phyloP scores from a whole-genome alignment of 2,888 invertebrate species.

The Siphlonurus alternatus region DNA sequence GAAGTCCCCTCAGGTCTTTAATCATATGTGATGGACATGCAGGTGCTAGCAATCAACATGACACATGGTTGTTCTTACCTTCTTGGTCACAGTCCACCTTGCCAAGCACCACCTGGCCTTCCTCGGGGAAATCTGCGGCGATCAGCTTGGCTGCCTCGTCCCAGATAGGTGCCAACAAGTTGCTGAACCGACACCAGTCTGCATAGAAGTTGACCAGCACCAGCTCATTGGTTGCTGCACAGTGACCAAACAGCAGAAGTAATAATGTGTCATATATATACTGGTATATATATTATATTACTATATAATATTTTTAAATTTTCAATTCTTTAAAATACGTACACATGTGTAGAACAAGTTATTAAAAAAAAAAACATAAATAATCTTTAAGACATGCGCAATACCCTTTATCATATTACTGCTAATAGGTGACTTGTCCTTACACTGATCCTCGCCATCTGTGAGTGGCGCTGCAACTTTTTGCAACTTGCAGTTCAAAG shows the following conservation, averaged over 20 bases:
- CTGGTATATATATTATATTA: constrained; percentile 2
- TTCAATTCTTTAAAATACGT: not conserved
- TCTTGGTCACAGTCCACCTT: constrained; percentile 96
- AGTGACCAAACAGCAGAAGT: constrained; percentile 14
- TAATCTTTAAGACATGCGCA: no score
- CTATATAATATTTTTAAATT: not conserved
- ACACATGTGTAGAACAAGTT: no score
- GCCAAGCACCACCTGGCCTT: constrained; percentile 77
- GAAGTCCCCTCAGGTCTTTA: no score
- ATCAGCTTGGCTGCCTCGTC: constrained; percentile 88
- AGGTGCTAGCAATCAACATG: not conserved
- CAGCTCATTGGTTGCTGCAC: constrained; percentile 85
- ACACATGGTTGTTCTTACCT: constrained; percentile 32
- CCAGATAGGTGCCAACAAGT: constrained; percentile 88
- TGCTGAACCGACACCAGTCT: constrained; percentile 99
- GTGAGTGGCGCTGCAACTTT: no score
- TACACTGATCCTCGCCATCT: no score
- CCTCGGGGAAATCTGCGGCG: constrained; percentile 49
- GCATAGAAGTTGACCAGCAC: constrained; percentile 99
- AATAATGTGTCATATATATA: constrained; percentile 6
- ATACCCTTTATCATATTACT: no score
- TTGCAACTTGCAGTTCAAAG: no score
- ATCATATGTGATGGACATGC: not conserved
- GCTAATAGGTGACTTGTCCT: no score
- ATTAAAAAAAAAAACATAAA: no score